Evolutionary conservation across 2,888 invertebrate species (phyloP).

Genomic region (Aporophyla lueneburgensis): DNA sequence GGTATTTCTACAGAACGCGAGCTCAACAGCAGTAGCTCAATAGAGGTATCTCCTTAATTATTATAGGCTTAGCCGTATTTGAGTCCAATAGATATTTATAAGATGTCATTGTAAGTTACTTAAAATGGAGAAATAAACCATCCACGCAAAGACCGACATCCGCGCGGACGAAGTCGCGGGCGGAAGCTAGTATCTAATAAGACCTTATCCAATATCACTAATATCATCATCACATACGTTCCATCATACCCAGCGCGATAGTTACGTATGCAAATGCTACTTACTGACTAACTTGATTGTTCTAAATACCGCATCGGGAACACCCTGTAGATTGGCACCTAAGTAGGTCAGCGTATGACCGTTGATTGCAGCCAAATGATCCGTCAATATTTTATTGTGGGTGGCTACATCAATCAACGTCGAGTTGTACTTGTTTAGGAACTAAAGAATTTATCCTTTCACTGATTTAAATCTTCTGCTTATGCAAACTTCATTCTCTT

Average conservation of each 20-base stretch:
- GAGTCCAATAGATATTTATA: too few relatives aligned
- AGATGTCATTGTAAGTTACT: too few relatives aligned
- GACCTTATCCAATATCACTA: not conserved
- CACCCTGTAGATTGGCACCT: conserved; percentile 70
- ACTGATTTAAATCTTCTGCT: conserved; percentile 16
- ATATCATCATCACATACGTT: not conserved
- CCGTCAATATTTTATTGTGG: conserved; percentile 66
- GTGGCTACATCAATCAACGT: conserved; percentile 62
- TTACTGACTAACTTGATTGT: conserved; percentile 32
- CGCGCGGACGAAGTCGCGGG: too few relatives aligned
- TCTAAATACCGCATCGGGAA: conserved; percentile 21
- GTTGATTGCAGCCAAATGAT: conserved; percentile 76
- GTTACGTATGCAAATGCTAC: conserved; percentile 34
- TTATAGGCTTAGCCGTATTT: too few relatives aligned
- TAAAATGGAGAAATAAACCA: too few relatives aligned
- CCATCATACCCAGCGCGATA: not conserved
- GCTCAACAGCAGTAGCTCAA: too few relatives aligned
- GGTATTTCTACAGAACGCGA: too few relatives aligned
- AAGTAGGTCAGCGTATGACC: conserved; percentile 66
- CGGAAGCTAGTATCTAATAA: not conserved
- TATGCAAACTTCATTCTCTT: conserved; percentile 7
- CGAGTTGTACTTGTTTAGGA: conserved; percentile 22
- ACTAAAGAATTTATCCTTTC: conserved; percentile 40
- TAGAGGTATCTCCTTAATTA: too few relatives aligned
- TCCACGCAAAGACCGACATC: too few relatives aligned